Base-by-base conservation (phyloP, 2,888 invertebrate species). In the Loripinus fragilis region DNA sequence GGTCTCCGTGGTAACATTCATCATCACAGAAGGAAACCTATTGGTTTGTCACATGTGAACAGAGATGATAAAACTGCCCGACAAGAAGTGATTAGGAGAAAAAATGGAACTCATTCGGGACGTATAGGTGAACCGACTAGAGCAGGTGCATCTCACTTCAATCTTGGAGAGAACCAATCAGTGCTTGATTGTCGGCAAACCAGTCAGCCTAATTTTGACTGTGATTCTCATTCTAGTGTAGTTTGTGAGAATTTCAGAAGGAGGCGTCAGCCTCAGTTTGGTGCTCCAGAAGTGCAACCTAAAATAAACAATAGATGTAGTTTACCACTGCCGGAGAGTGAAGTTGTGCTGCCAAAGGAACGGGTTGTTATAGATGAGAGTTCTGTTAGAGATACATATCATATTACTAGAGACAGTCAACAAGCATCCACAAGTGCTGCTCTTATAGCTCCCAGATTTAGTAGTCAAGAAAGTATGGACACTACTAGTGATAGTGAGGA, bases 401-500 rank as follows among this genome's bases (percentile, higher is more conserved):
- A 23, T 23, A 52, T 25, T 23, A 52, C 52, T 25, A 52, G 23
- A 20, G 45, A 17, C 45, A 45, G 45, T 45, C 17, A 8, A 45
- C 45, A 45, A 45, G 7, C 38, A 12, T 45, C 45, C 20, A 12
- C 45, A 52, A 25, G 25, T n/a, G 28, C 25, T 28, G 52, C 25
- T 23, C 20, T 52, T 2, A 25, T 10, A 25, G 25, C 23, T 12
- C 52, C 52, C 20, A 76, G 73, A 8, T 80, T 80, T 35, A 80
- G 80, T 23, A 78, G 80, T 0, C 83, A 83, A 65, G 83, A 84
- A 55, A 84, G 81, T 38, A 84, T 84, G 83, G 83, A 84, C 35
- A 83, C 80, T 7, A 83, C 78, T 7, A 81, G 80, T 70, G 83
- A 84, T 17, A 73, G 75, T 10, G 80, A 78, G 15, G 78, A 76